phyloP scores from a whole-genome alignment of 2,888 invertebrate genomes.

The Drosophila putrida region DNA sequence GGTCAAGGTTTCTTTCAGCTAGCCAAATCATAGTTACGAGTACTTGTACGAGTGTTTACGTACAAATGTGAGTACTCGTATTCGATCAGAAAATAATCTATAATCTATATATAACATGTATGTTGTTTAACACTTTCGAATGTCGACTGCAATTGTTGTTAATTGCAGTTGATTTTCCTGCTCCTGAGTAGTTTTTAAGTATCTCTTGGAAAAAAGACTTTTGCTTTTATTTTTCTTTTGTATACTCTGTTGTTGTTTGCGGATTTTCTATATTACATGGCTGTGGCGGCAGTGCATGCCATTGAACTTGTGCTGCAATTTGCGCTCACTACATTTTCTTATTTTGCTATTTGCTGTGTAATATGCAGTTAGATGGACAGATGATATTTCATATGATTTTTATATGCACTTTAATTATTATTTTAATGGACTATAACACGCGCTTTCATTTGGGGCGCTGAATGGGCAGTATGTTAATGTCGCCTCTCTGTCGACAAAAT shows the following conservation, averaged over 20 bases:
- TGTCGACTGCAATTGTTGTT: constrained; percentile 71
- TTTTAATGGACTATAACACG: constrained; percentile 53
- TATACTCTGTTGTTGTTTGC: constrained; percentile 12
- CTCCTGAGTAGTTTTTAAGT: constrained; percentile 62
- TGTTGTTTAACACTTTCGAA: constrained; percentile 74
- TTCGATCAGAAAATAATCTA: constrained; percentile 71
- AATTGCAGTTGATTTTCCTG: constrained; percentile 79
- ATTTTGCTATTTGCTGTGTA: constrained; percentile 26
- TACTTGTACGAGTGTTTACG: neutral
- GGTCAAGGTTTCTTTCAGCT: constrained; percentile 71
- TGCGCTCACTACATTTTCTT: constrained; percentile 31
- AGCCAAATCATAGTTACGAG: constrained; percentile 10
- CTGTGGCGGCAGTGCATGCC: constrained; percentile 59
- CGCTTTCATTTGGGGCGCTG: constrained; percentile 57
- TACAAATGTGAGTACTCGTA: neutral
- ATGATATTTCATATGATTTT: constrained; percentile 15
- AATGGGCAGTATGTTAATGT: constrained; percentile 58
- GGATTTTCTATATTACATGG: constrained; percentile 71
- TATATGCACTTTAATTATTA: constrained; percentile 35
- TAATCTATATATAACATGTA: constrained; percentile 70
- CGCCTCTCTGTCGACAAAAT: constrained; percentile 34
- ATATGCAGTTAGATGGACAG: constrained; percentile 26
- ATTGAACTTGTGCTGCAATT: constrained; percentile 81
- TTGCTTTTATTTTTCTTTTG: constrained; percentile 54
- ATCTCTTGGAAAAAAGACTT: constrained; percentile 61